Base-by-base conservation (phyloP, 2,888 invertebrate genomes). In the Pyralis farinalis region DNA sequence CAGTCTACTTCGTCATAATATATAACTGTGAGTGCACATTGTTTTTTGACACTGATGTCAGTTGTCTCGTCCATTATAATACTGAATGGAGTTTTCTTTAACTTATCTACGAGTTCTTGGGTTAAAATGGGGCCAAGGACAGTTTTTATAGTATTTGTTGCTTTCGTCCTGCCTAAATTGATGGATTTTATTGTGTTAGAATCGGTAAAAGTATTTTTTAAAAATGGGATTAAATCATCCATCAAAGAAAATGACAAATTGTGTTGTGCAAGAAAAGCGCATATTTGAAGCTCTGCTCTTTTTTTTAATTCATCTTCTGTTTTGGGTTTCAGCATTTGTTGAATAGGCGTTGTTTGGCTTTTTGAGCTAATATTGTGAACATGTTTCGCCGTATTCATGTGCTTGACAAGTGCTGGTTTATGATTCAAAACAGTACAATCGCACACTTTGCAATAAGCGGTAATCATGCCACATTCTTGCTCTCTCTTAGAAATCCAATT, bases 41-140 rank as follows among this genome's bases (percentile, higher is more conserved):
- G 49, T 28, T 53, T 45, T n/a, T 44, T 47, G 1, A 40, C 38
- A 35, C 43, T 44, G 9, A 44, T 42, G 11, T 49, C 49, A 27
- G 49, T 53, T 3, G 53, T 53, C 34, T 49, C 48, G 9, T 53
- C 46, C 47, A 50, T 50, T 27, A 53, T 47, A 7, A 53, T 34
- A 37, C 44, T 46, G 28, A 50, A 48, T 34, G 36, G 22, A 12
- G 46, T 21, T 21, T 34, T 41, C 27, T 40, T 35, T 42, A 27
- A 33, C 16, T 33, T n/a, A 33, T 20, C 21, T 31, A 49, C 42
- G 16, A 46, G 38, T 42, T 46, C 47, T 28, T 47, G 9, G 11
- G 43, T 45, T 25, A 42, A 10, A 11, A 49, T 43, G 8, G 50
- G 50, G 11, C 39, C 52, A 40, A 52, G 36, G n/a, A 47, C 44